These are phyloP conservation scores for Phyllostomus discolor DNA, from an alignment of 2,113 vertebrate species.

Conservation along the genomic window DNA sequence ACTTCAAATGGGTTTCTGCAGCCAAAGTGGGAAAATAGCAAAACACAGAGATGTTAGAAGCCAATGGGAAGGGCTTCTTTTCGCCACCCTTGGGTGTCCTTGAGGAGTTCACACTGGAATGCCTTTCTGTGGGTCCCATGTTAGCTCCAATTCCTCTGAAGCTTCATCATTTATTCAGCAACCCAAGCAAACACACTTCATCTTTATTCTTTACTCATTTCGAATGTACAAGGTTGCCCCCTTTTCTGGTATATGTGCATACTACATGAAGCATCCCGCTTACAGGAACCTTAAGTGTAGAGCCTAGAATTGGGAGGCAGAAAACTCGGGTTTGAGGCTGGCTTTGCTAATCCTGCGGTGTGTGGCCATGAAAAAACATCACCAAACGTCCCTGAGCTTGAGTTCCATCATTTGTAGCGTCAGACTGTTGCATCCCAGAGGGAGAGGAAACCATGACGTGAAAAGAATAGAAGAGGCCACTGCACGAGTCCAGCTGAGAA, in stretches of 20 bases:
- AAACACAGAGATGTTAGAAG: neutral
- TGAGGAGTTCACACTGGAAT: accelerated
- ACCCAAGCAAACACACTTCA: neutral
- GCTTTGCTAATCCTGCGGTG: neutral
- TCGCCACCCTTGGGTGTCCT: accelerated
- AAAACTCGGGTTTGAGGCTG: neutral
- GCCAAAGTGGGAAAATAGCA: neutral
- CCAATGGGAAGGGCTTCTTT: accelerated
- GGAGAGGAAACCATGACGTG: neutral
- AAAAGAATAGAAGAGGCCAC: neutral
- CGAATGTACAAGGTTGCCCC: no score
- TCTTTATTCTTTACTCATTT: neutral
- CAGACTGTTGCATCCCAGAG: accelerated
- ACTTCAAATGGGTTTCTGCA: neutral
- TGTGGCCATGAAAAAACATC: neutral
- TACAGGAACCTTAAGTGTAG: neutral
- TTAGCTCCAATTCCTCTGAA: neutral
- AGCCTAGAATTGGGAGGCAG: neutral
- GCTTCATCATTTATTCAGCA: no score
- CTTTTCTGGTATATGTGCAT: neutral
- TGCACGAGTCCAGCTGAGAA: neutral
- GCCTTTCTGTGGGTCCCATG: neutral
- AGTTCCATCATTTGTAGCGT: neutral
- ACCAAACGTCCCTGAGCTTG: neutral
- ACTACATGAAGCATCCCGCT: neutral